A percentile compares a stretch with the other conserved stretches of the same genome.
These are phyloP conservation scores for Lagodon rhomboides DNA, from an alignment of 2,797 vertebrate genomes.

Conservation along the genomic window DNA sequence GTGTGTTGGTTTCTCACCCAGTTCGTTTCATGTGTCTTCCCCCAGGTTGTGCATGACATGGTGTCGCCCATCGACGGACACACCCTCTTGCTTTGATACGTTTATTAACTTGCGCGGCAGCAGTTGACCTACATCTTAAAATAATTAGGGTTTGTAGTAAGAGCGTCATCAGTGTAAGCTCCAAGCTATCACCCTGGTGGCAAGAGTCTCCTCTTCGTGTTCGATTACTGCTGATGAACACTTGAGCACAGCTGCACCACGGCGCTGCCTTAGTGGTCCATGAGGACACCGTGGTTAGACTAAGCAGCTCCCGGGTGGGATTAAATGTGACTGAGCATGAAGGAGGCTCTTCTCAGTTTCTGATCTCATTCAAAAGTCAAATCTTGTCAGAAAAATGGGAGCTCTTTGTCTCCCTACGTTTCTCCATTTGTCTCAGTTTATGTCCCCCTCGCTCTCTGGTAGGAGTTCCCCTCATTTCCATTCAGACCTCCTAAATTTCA, in stretches of 20 bases:
- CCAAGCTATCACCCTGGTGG: neutral
- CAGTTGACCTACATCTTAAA: constrained; percentile 4
- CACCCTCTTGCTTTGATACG: neutral
- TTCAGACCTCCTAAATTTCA: neutral
- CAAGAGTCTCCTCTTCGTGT: neutral
- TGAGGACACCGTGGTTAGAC: constrained; percentile 27
- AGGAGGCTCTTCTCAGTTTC: constrained; percentile 41
- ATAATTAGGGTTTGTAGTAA: neutral
- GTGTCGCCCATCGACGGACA: neutral
- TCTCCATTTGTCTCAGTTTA: constrained; percentile 1
- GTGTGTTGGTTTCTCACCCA: constrained; percentile 4
- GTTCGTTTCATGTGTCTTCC: constrained; percentile 25
- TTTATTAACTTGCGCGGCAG: neutral
- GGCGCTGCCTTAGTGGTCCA: constrained; percentile 37
- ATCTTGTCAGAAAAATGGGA: constrained; percentile 13
- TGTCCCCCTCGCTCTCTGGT: neutral
- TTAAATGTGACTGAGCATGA: constrained; percentile 60
- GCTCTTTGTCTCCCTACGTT: neutral
- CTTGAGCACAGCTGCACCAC: constrained; percentile 19
- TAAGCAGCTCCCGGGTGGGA: constrained; percentile 46
- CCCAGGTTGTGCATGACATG: neutral
- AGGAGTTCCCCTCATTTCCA: neutral
- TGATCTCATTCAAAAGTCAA: constrained; percentile 42
- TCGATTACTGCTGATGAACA: constrained; percentile 9
- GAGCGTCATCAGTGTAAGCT: neutral